Base-by-base conservation (phyloP, 2,113 vertebrate genomes). In the Oxygymnocypris stewartii region DNA sequence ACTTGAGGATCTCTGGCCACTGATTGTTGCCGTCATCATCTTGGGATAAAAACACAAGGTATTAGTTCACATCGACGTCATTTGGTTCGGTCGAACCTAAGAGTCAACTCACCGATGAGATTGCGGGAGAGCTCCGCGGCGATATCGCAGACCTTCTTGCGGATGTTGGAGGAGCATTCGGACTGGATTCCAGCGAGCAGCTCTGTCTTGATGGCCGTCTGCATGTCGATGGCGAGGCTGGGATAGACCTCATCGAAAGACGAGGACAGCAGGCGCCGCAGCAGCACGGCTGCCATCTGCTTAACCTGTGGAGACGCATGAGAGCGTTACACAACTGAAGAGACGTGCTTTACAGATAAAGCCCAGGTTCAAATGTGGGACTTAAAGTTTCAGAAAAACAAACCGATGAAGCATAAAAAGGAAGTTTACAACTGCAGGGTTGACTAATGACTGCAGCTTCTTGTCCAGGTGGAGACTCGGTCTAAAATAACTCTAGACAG, bases 171-270 rank as follows among this genome's bases (percentile, higher is more conserved):
- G 6, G 96, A 95, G 0, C 90, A 90, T 92, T 99, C 97, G 84
- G 96, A 91, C 90, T 98, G 97, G 94, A 99, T 98, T 92, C 96
- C 96, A 88, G 96, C 91, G 35, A 99, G 94, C 54, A 99, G 93
- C 80, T 98, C 97, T 31, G 95, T 97, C 93, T 97, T 99, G 92
- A 99, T 95, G 84, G 94, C 97, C 2, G 93, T 94, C 92, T 99
- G 98, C 92, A 97, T 93, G 61, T 97, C 97, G 47, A 96, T 85
- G 1, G 97, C 94, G 88, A 99, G 95, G 74, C 95, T 88, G 12
- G 98, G 97, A 90, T 98, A 99, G 79, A 99, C 95, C 92, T 99
- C 98, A 91, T 99, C 98, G 85, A 99, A 99, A 3, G 98, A 96
- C 11, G 98, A 97, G 8, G 98, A 99, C 91, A 99, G 90, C 87